Evolutionary conservation across 2,888 invertebrate species (phyloP).

Genomic region (Stenodera caucasica): DNA sequence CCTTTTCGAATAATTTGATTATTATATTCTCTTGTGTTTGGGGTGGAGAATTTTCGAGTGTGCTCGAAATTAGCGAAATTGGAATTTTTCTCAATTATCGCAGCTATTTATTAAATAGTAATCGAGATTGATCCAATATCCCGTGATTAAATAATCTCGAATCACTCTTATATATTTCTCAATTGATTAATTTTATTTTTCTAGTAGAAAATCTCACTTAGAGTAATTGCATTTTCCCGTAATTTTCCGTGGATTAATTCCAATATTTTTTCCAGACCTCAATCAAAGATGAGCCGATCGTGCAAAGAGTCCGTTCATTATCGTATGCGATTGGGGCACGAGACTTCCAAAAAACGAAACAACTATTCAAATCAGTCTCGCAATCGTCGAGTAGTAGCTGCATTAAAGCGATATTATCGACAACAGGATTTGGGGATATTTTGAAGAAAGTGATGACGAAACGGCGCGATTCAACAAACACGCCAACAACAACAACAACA

Average conservation of each 20-base stretch:
- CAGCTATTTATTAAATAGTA: too few relatives aligned
- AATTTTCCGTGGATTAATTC: too few relatives aligned
- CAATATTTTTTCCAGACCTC: constrained; percentile 49
- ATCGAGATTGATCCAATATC: too few relatives aligned
- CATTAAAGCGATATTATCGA: constrained; percentile 52
- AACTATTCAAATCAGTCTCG: constrained; percentile 39
- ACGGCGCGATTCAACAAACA: constrained; percentile 44
- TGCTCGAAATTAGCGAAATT: too few relatives aligned
- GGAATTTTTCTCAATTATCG: too few relatives aligned
- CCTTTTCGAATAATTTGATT: not conserved
- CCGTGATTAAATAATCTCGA: too few relatives aligned
- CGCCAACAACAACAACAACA: constrained; percentile 38
- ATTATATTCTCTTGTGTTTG: not conserved
- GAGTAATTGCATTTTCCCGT: too few relatives aligned
- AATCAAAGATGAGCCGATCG: constrained; percentile 42
- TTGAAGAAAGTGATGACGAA: constrained; percentile 53
- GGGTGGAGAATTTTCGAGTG: not conserved
- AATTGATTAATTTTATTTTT: too few relatives aligned
- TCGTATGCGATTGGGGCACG: constrained; percentile 47
- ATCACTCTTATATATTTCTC: too few relatives aligned
- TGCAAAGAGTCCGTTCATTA: constrained; percentile 46
- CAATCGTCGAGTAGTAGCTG: constrained; percentile 52
- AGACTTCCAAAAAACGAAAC: constrained; percentile 47
- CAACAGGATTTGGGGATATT: constrained; percentile 53
- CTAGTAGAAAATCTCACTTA: too few relatives aligned